Evolutionary conservation across 2,797 vertebrate genomes (phyloP).

Genomic region (Sciaenops ocellatus): DNA sequence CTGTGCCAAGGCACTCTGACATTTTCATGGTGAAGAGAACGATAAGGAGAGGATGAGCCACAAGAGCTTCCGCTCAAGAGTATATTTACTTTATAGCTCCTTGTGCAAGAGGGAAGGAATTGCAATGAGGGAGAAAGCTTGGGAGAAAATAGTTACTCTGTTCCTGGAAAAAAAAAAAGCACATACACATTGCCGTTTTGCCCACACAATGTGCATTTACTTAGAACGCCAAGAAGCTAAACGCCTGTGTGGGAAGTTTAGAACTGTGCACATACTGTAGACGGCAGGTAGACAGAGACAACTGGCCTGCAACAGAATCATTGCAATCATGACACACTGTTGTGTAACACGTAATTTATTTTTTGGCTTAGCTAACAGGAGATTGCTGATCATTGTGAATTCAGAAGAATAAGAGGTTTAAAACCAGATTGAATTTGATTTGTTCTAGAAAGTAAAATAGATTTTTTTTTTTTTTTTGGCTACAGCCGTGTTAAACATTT

Average conservation of each 20-base stretch:
- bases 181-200: no score
- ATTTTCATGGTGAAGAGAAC: constrained; percentile 49
- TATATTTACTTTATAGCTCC: constrained; percentile 24
- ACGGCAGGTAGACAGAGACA: neutral
- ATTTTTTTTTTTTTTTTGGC: no score
- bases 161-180: neutral
- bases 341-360: neutral
- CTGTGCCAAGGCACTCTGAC: constrained; percentile 37
- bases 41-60: constrained; percentile 41
- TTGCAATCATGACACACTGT: neutral
- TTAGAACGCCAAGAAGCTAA: neutral
- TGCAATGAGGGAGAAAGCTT: neutral
- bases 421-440: neutral
- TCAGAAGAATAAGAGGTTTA: neutral
- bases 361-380: neutral
- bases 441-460: neutral
- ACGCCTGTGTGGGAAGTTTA: neutral
- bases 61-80: constrained; percentile 29
- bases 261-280: neutral
- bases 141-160: accelerated
- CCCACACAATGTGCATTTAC: neutral
- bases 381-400: neutral
- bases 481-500: neutral
- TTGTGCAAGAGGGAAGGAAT: constrained; percentile 28
- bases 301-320: neutral